These are phyloP conservation scores for Myoxocephalus aenaeus DNA, from an alignment of 2,797 vertebrate genomes.

Conservation along the genomic window DNA sequence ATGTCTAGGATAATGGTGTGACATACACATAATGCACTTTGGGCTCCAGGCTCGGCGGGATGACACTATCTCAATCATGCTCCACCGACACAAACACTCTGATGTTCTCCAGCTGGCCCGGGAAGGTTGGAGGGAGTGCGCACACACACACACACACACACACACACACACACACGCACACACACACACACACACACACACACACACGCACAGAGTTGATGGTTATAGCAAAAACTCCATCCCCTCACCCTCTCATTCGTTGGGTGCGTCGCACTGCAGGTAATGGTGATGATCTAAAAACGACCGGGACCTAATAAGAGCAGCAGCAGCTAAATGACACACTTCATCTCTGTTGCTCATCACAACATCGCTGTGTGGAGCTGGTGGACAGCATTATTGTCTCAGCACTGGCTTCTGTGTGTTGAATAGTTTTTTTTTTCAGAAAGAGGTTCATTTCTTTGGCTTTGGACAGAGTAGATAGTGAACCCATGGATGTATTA, in stretches of 20 bases:
- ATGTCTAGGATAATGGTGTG: conserved; percentile 76
- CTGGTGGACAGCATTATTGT: conserved; percentile 14
- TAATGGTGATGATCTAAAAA: conserved; percentile 60
- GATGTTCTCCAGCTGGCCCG: conserved; percentile 78
- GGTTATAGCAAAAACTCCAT: conserved; percentile 37
- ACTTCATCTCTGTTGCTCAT: conserved; percentile 52
- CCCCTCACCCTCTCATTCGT: conserved; percentile 34
- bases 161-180: not conserved
- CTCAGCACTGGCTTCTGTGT: conserved; percentile 9
- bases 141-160: conserved; percentile 8
- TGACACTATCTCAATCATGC: conserved; percentile 80
- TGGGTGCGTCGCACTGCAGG: conserved; percentile 51
- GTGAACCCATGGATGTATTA: not conserved
- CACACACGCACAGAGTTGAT: conserved; percentile 30
- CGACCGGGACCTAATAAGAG: conserved; percentile 45
- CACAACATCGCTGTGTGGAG: conserved; percentile 17
- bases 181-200: conserved; percentile 3
- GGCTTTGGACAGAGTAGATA: not conserved
- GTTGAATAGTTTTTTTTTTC: not conserved
- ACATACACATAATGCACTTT: conserved; percentile 78
- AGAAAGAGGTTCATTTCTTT: not conserved
- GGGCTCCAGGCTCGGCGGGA: conserved; percentile 68
- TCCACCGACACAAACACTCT: conserved; percentile 76
- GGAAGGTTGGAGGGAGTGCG: conserved; percentile 45
- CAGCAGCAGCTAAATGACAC: conserved; percentile 65